phyloP scores from a whole-genome alignment of 2,113 vertebrate species.

The Oryctolagus cuniculus region mOryCun1.1 NC_091438.1:141613501-141614000 shows the following conservation, averaged over 20 bases:
- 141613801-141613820: neutral
- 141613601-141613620: rapidly evolving
- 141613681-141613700: neutral
- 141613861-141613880: neutral
- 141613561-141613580: neutral
- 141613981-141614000: neutral
- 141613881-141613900: rapidly evolving
- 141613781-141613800: neutral
- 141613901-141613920: no score
- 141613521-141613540: rapidly evolving
- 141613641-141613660: neutral
- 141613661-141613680: neutral
- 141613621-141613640: neutral
- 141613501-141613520: neutral
- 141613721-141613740: neutral
- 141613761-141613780: neutral
- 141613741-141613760: neutral
- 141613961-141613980: neutral
- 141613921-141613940: neutral
- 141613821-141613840: neutral
- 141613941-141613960: no score
- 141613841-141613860: neutral
- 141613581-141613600: neutral
- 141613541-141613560: neutral
- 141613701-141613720: rapidly evolving